Evolutionary conservation across 2,797 vertebrate species (phyloP), one percentile per base, ranked within the genome.

Genomic region (Zenarchopterus dispar): DNA sequence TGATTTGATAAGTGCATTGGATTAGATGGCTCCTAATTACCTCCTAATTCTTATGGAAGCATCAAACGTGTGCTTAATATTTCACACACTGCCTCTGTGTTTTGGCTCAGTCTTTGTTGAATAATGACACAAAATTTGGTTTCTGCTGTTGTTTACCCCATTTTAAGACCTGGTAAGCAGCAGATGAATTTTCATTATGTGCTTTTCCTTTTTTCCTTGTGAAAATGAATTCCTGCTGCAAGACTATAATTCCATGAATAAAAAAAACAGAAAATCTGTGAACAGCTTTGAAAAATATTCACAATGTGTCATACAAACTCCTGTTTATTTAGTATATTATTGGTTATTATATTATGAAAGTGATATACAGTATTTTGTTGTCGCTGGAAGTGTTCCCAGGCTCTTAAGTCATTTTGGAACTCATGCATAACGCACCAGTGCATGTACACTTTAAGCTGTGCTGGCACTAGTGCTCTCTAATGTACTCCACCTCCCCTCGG

Each of bases 401-500:
- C 52, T 60, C 48, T 59, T 63, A 55, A 62, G 57, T 70, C 67
- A 58, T 70, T 61, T 51, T 50, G 42, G 28, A 60, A 58, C 56
- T 62, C 67, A 49, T 49, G 60, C 45, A 59, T 69, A 66, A 36
- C 47, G 59, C 42, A 55, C 11, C 28, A 66, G 49, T 52, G 15
- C 28, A 70, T 59, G 49, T 52, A 26, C 62, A 58, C n/a, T 17
- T 22, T 65, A 73, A 77, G 52, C 50, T 62, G 60, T 62, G 24
- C 62, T 75, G 78, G 71, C 80, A 68, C 68, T 82, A 80, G 78
- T 82, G 63, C 71, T 67, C 67, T 56, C 78, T 89, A 80, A 87
- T 83, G 79, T 81, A 80, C 74, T 82, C 78, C 73, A 60, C 66
- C 75, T 77, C 61, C 81, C 76, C 53, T 73, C 55, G 54, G 59